Percentiles rank a stretch among this genome's conserved stretches.
These are phyloP conservation scores for Pomacea maculata DNA, from an alignment of 1,140 invertebrate species.

Conservation along the genomic window DNA sequence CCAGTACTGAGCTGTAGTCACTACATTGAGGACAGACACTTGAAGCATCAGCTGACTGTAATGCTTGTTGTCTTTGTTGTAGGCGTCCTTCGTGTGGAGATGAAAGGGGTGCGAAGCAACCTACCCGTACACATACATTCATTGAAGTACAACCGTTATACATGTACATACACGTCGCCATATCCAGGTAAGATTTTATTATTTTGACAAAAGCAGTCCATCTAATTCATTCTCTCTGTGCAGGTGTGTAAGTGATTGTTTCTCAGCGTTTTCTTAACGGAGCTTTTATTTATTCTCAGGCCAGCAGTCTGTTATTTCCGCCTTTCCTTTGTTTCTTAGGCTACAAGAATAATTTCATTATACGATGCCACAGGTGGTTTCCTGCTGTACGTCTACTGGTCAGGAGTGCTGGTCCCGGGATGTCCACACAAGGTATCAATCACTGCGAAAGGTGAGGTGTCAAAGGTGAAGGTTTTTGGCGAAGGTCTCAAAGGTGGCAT, in stretches of 20 bases:
- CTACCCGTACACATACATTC: constrained; percentile 66
- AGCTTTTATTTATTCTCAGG: too few species aligned
- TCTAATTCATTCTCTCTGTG: too few species aligned
- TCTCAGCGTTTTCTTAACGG: too few species aligned
- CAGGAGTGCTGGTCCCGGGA: constrained; percentile 85
- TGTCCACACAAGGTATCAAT: constrained; percentile 91
- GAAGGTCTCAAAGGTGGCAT: constrained; percentile 91
- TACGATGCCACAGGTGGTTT: constrained; percentile 65
- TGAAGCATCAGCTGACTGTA: neutral
- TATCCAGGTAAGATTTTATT: constrained; percentile 42
- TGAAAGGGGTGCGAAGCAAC: constrained; percentile 76
- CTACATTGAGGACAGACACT: too few species aligned
- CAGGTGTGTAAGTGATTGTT: too few species aligned
- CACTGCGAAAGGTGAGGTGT: constrained; percentile 77
- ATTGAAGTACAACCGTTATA: constrained; percentile 80
- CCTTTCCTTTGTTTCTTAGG: too few species aligned
- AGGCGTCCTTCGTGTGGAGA: constrained; percentile 72
- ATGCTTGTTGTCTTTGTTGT: neutral
- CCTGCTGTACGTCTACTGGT: constrained; percentile 92
- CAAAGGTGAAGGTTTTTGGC: constrained; percentile 87
- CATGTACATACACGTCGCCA: constrained; percentile 79
- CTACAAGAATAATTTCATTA: too few species aligned
- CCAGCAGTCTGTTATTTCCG: too few species aligned
- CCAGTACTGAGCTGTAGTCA: too few species aligned
- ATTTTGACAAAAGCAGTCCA: neutral